A percentile compares a stretch with the other conserved stretches of the same genome.
phyloP scores from a whole-genome alignment of 1,140 invertebrate species.

The Megathymus violae region DNA sequence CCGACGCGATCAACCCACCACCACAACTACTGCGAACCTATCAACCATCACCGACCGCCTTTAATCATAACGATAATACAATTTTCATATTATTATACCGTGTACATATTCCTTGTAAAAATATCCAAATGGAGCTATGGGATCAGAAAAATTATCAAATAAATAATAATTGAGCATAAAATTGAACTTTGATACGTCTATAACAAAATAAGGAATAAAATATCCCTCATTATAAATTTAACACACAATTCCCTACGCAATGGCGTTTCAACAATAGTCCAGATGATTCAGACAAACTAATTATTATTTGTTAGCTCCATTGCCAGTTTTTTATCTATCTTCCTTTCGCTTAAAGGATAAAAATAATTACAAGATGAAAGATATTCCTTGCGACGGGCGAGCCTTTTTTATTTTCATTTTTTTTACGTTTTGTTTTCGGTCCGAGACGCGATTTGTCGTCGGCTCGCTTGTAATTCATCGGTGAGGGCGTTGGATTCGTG shows the following conservation, averaged over 20 bases:
- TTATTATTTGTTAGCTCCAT: constrained; percentile 56
- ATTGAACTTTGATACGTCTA: constrained; percentile 32
- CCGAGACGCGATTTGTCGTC: constrained; percentile 70
- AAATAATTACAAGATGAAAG: constrained; percentile 83
- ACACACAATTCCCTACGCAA: constrained; percentile 39
- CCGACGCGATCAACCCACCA: no score
- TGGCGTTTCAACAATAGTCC: constrained; percentile 47
- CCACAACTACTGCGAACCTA: no score
- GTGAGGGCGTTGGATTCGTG: constrained; percentile 38
- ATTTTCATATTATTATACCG: no score
- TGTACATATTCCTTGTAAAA: no score
- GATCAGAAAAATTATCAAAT: constrained; percentile 21
- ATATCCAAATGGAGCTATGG: constrained; percentile 5
- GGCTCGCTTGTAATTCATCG: constrained; percentile 66
- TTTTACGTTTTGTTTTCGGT: constrained; percentile 60
- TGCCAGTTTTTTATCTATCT: constrained; percentile 57
- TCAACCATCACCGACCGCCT: no score
- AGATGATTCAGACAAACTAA: constrained; percentile 71
- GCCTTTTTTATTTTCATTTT: constrained; percentile 58
- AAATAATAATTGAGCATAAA: constrained; percentile 28
- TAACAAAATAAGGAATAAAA: constrained; percentile 37
- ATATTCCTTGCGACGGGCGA: constrained; percentile 69
- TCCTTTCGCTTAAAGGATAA: constrained; percentile 79
- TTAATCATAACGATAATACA: no score
- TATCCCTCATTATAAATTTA: constrained; percentile 48